Evolutionary conservation across 1,140 invertebrate genomes (phyloP).

Genomic region (Bombus pyrosoma): DNA sequence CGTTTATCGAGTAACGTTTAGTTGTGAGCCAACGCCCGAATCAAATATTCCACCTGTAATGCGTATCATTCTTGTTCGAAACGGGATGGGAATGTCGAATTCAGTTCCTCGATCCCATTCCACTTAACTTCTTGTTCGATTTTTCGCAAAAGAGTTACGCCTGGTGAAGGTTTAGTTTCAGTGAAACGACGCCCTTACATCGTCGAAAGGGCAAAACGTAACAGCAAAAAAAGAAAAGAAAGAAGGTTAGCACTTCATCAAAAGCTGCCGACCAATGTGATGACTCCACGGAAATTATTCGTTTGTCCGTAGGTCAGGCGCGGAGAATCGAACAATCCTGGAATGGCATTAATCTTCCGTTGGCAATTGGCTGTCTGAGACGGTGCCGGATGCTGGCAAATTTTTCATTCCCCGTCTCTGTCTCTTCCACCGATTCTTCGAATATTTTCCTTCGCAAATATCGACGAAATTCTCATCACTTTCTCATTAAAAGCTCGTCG

Average conservation of each 20-base stretch:
- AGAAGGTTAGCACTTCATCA: neutral
- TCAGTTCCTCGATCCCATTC: constrained; percentile 13
- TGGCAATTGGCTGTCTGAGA: constrained; percentile 64
- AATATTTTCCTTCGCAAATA: neutral
- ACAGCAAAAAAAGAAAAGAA: neutral
- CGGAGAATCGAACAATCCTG: constrained; percentile 51
- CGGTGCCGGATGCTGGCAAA: constrained; percentile 50
- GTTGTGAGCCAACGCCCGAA: constrained; percentile 37
- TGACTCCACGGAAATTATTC: constrained; percentile 56
- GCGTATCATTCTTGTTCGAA: constrained; percentile 13
- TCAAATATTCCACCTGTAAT: constrained; percentile 24
- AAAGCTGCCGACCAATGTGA: neutral
- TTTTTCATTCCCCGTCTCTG: constrained; percentile 49
- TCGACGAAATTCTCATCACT: neutral
- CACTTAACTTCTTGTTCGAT: constrained; percentile 31
- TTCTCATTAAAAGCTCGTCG: neutral
- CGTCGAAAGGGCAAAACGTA: neutral
- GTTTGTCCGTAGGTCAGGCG: constrained; percentile 47
- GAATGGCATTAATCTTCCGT: constrained; percentile 64
- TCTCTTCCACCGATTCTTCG: neutral
- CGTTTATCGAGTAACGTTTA: constrained; percentile 58
- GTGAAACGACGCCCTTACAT: neutral
- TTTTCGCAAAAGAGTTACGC: constrained; percentile 9
- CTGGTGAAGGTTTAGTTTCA: neutral
- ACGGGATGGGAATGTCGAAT: constrained; percentile 37